Percentiles rank a stretch among this genome's conserved stretches.
Conservation (phyloP, 2,113 vertebrate genomes). For the Prietella phreatophila region DNA sequence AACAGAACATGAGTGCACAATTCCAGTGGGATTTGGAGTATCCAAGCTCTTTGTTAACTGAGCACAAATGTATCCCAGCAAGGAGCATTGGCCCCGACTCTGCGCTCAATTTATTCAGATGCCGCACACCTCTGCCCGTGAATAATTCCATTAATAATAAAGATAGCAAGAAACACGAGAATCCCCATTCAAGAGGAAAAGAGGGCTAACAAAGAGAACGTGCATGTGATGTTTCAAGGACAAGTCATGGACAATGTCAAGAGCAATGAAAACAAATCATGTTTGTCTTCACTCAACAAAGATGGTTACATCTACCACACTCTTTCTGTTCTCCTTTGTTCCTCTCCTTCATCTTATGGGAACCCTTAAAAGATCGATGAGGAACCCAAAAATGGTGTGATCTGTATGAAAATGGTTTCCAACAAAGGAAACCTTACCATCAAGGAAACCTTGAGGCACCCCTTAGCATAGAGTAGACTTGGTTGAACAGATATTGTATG, state of each 20-base stretch:
- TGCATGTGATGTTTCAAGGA: slow-evolving; percentile 52
- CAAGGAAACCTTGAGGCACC: neutral
- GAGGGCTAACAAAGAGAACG: slow-evolving; percentile 26
- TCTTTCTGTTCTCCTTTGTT: neutral
- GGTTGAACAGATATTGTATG: neutral
- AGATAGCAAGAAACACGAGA: slow-evolving; percentile 53
- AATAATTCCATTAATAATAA: slow-evolving; percentile 74
- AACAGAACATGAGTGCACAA: slow-evolving; percentile 78
- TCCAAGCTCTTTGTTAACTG: slow-evolving; percentile 68
- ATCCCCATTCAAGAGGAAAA: slow-evolving; percentile 52
- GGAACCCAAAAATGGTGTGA: too few species aligned
- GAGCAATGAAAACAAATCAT: slow-evolving; percentile 23
- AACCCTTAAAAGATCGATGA: neutral
- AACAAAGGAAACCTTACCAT: neutral
- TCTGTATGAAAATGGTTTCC: neutral
- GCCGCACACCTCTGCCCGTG: slow-evolving; percentile 59
- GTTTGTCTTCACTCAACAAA: slow-evolving; percentile 1
- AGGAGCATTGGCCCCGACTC: slow-evolving; percentile 64
- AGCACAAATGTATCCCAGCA: slow-evolving; percentile 55
- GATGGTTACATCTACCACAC: neutral
- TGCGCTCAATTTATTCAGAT: slow-evolving; percentile 72
- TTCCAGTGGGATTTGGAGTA: slow-evolving; percentile 74
- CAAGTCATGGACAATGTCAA: slow-evolving; percentile 9
- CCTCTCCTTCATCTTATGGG: neutral
- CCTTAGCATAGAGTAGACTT: neutral